These are phyloP conservation scores for Lacerta agilis DNA, from an alignment of 2,797 vertebrate genomes.

Conservation along the genomic window DNA sequence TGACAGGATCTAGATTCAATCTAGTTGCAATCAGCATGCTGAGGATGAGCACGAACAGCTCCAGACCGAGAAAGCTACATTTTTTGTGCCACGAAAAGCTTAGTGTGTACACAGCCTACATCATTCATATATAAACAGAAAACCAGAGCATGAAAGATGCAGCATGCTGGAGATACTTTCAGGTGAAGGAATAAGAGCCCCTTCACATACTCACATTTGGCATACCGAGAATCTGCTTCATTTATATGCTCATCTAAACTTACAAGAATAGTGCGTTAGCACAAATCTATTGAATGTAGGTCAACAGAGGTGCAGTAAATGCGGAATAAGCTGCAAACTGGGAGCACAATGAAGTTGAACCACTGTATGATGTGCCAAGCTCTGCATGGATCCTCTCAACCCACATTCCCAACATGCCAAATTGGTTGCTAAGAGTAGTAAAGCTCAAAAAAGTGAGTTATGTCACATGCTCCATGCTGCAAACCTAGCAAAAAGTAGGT, in stretches of 20 bases:
- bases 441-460: not conserved
- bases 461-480: not conserved
- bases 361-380: not conserved
- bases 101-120: not conserved
- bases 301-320: constrained; percentile 2
- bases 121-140: not conserved
- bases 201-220: not conserved
- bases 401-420: not conserved
- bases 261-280: not conserved
- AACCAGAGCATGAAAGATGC: not conserved
- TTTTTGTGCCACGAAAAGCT: too few relatives aligned
- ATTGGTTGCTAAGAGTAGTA: constrained; percentile 2
- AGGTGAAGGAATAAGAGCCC: not conserved
- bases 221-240: not conserved
- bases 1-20: too few relatives aligned
- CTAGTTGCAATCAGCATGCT: too few relatives aligned
- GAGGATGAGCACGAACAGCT: too few relatives aligned
- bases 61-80: too few relatives aligned
- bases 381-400: not conserved
- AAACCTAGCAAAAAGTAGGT: not conserved
- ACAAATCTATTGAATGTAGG: constrained; percentile 4
- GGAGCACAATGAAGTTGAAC: not conserved
- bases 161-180: not conserved
- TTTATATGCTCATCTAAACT: not conserved
- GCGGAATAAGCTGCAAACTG: not conserved